Evolutionary conservation across 2,113 vertebrate genomes (phyloP), one percentile per base, ranked within the genome.

Genomic region (Lanius ludovicianus): DNA sequence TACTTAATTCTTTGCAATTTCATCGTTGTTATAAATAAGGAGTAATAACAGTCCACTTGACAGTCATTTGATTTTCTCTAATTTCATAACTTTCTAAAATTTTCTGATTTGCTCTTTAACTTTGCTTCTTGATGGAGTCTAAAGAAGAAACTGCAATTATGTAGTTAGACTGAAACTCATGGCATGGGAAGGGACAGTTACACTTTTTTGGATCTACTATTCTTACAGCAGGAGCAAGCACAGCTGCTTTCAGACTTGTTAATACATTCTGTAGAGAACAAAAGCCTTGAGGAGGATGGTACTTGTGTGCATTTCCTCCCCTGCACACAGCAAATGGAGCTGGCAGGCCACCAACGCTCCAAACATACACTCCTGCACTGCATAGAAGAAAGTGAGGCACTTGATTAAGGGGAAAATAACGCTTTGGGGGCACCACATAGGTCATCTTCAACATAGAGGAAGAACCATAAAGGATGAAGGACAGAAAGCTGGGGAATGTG

Each of bases 21-120:
- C 84, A 95, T 90, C 89, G 56, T 88, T 95, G 84, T 94, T 97
- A 97, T 96, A 98, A 97, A 97, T 95, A 97, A 96, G 84, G 92
- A 97, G 87, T 93, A 95, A 96, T 92, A 82, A 87, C 97, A 97
- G 93, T 96, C 84, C 89, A 94, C 89, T 93, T 96, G 96, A 94
- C 87, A 95, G 92, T 89, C 77, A 96, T 93, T 97, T 94, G 82
- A 96, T 97, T 96, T 96, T 96, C 84, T 97, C 83, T 65, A 73
- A 87, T 95, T 94, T 96, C 96, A 96, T 50, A 91, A 80, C 50
- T 82, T 96, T 96, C 94, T 96, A 93, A 93, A 97, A 89, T 88
- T 92, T 97, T 59, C 75, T 94, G 80, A 87, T 98, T 96, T 93
- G 87, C 94, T 97, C 92, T 96, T 93, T 84, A 93, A 89, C n/a